These are phyloP conservation scores for Dipodomys spectabilis DNA, from an alignment of 2,113 vertebrate genomes.

Conservation along the genomic window DNA sequence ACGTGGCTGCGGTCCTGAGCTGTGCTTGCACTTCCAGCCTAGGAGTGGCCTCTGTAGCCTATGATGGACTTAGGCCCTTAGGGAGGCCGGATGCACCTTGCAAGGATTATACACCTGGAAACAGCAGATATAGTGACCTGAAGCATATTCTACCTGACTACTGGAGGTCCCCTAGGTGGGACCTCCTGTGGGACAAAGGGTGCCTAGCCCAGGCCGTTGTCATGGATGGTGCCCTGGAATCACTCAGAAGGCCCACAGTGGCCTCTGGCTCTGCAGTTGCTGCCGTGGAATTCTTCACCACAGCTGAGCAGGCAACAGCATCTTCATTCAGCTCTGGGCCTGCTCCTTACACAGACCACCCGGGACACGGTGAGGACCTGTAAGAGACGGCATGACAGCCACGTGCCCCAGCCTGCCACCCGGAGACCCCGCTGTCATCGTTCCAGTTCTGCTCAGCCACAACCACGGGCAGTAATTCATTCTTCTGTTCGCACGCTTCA, in stretches of 20 bases:
- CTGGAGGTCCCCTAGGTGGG: background rate
- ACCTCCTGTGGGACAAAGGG: accelerated
- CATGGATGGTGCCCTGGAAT: accelerated
- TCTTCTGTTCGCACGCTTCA: background rate
- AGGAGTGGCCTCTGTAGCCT: accelerated
- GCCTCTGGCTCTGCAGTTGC: background rate
- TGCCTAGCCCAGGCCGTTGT: accelerated
- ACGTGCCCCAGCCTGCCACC: background rate
- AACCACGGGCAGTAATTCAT: conserved; percentile 15
- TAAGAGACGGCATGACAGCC: accelerated
- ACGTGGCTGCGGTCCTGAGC: background rate
- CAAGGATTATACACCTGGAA: background rate
- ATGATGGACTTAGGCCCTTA: background rate
- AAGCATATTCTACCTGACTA: too few relatives aligned
- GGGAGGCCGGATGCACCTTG: background rate
- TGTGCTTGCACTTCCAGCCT: too few relatives aligned
- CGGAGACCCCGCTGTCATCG: background rate
- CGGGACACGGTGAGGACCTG: accelerated
- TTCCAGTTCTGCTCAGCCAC: conserved; percentile 31
- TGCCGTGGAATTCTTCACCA: background rate
- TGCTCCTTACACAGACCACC: accelerated
- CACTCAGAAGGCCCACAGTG: accelerated
- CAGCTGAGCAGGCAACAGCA: accelerated
- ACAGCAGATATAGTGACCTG: background rate
- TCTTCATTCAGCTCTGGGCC: background rate